Base-by-base conservation (phyloP, 2,797 vertebrate genomes). In the Pterois miles region DNA sequence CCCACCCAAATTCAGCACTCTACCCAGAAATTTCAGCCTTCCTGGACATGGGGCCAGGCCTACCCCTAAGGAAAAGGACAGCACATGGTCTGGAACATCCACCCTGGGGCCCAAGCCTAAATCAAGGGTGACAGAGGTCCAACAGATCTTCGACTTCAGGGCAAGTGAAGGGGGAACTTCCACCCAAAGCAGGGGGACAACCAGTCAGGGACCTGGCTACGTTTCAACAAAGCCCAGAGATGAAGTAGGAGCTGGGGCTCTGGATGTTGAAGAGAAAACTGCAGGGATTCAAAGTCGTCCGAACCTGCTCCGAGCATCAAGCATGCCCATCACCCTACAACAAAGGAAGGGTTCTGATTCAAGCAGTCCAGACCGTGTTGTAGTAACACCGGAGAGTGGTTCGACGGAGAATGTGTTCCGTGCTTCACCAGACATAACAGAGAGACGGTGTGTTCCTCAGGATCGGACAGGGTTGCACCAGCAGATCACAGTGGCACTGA, bases 1-100 rank as follows among this genome's bases (percentile, higher is more conserved):
- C 57, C 97, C 97, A 64, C 96, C 97, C 8, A 99, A 99, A 92
- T 99, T 98, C 84, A 99, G 97, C 91, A 99, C 98, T 64, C 90
- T 99, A 81, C 98, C 98, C 22, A 95, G 98, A 18, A 99, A 99
- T 85, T 99, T 99, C 89, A 98, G 98, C 88, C 96, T 99, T 38
- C 98, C 97, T 0, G 96, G 97, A 63, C 96, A 96, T 3, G 94
- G 95, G 33, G 92, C 93, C 53, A 94, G 94, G 2, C 93, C 91
- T 36, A 60, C 82, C 20, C 92, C 93, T 14, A 96, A 92, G 86
- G 96, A 96, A 74, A 96, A 90, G 88, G 96, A 95, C 56, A 95
- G 60, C 31, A 75, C 93, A 76, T 97, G 97, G 97, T 94, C 95
- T 11, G 94, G 96, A 0, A 95, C 95, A 0, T 92, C 93, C 71